Percentiles rank a stretch among this genome's conserved stretches.
phyloP scores from a whole-genome alignment of 2,113 vertebrate genomes.

The Scomber colias region DNA sequence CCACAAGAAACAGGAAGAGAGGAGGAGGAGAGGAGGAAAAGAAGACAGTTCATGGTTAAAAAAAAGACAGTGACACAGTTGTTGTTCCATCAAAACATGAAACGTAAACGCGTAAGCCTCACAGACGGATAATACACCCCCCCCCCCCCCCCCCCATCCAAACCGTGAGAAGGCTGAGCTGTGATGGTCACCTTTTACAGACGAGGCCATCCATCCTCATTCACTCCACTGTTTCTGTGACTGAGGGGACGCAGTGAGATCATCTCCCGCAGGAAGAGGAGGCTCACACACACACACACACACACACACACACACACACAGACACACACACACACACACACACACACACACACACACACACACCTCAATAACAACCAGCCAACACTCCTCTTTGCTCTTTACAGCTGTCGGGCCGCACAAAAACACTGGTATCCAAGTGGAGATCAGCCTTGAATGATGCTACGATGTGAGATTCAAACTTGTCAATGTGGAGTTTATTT shows the following conservation, averaged over 20 bases:
- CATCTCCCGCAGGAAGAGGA: conserved; percentile 72
- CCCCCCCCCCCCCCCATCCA: no score
- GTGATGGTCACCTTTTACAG: conserved; percentile 71
- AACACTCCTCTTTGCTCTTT: conserved; percentile 59
- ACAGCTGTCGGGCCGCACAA: conserved; percentile 1
- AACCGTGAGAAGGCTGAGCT: conserved; percentile 40
- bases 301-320: conserved; percentile 31
- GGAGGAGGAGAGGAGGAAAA: background rate
- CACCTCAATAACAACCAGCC: conserved; percentile 61
- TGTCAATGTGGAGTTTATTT: background rate
- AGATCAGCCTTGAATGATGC: conserved; percentile 4
- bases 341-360: conserved; percentile 13
- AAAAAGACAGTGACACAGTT: conserved; percentile 13
- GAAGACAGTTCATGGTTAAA: conserved; percentile 22
- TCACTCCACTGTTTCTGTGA: conserved; percentile 46
- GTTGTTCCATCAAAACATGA: conserved; percentile 55
- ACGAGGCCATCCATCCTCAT: conserved; percentile 68
- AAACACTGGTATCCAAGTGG: background rate
- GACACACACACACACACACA: no score
- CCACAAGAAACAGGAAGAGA: background rate
- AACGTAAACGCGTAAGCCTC: conserved; percentile 39
- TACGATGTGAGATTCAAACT: background rate
- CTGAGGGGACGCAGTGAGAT: conserved; percentile 67
- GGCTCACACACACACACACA: background rate
- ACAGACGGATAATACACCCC: conserved; percentile 38